Evolutionary conservation across 2,888 invertebrate species (phyloP).

Genomic region (Himalopsyche kuldschensis): DNA sequence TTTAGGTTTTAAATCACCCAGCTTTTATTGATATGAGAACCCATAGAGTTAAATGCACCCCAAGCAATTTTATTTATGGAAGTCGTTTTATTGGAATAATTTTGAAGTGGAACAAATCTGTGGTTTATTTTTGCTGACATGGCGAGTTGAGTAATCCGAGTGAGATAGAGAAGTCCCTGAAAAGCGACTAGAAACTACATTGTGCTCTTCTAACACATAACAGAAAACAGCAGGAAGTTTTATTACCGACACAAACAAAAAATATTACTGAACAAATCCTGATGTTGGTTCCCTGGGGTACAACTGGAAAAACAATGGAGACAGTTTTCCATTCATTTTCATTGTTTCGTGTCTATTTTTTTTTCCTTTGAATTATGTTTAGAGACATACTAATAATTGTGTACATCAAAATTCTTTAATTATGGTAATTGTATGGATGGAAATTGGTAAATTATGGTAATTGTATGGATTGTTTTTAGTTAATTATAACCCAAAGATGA

Average conservation of each 20-base stretch:
- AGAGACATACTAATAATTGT: too few relatives aligned
- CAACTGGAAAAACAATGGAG: background rate
- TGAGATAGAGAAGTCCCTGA: slow-evolving; percentile 2
- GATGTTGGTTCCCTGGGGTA: background rate
- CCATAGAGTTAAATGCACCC: background rate
- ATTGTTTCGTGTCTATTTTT: background rate
- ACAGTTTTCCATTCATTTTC: background rate
- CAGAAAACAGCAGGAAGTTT: background rate
- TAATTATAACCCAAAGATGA: too few relatives aligned
- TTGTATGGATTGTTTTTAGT: too few relatives aligned
- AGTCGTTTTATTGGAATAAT: background rate
- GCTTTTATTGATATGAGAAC: too few relatives aligned
- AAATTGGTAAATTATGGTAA: too few relatives aligned
- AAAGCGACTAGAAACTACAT: slow-evolving; percentile 12
- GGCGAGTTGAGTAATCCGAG: background rate
- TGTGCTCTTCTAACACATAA: slow-evolving; percentile 25
- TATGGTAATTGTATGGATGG: too few relatives aligned
- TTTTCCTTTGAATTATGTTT: too few relatives aligned
- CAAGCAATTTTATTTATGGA: background rate
- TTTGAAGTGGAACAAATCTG: background rate
- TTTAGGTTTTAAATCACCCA: too few relatives aligned
- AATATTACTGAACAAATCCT: background rate
- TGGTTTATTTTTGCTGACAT: background rate
- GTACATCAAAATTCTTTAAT: too few relatives aligned
- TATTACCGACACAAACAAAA: background rate